These are phyloP conservation scores for Eudemis profundana DNA, from an alignment of 2,888 invertebrate species.

Conservation along the genomic window DNA sequence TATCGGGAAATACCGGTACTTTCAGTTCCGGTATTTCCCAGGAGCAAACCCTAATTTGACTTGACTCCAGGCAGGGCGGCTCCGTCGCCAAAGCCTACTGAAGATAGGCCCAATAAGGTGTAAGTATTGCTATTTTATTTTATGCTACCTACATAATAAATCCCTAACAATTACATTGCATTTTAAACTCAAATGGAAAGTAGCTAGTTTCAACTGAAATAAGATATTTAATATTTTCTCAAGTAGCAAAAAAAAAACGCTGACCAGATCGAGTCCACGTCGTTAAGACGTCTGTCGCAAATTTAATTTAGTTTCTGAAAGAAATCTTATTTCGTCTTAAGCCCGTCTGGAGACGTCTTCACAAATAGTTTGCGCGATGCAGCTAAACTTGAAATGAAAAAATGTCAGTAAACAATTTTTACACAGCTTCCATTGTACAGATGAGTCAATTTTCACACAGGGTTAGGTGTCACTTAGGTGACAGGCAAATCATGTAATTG, in stretches of 20 bases:
- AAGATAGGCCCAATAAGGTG: too few species aligned
- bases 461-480: too few species aligned
- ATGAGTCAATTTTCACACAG: background rate
- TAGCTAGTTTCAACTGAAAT: too few species aligned
- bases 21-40: too few species aligned
- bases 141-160: too few species aligned
- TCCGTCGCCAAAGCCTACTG: too few species aligned
- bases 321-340: slow-evolving; percentile 40
- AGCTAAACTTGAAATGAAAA: slow-evolving; percentile 37
- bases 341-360: slow-evolving; percentile 24
- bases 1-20: too few species aligned
- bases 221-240: background rate
- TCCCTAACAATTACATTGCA: too few species aligned
- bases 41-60: too few species aligned
- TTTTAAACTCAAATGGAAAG: background rate
- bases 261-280: background rate
- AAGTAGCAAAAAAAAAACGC: background rate
- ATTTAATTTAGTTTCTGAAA: slow-evolving; percentile 27
- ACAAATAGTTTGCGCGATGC: slow-evolving; percentile 27
- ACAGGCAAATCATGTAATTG: too few species aligned
- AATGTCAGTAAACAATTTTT: slow-evolving; percentile 27
- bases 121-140: too few species aligned
- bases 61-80: too few species aligned
- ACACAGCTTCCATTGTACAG: background rate
- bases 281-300: background rate